Conservation (phyloP, 2,888 invertebrate species). For the Mimumesa dahlbomi region DNA sequence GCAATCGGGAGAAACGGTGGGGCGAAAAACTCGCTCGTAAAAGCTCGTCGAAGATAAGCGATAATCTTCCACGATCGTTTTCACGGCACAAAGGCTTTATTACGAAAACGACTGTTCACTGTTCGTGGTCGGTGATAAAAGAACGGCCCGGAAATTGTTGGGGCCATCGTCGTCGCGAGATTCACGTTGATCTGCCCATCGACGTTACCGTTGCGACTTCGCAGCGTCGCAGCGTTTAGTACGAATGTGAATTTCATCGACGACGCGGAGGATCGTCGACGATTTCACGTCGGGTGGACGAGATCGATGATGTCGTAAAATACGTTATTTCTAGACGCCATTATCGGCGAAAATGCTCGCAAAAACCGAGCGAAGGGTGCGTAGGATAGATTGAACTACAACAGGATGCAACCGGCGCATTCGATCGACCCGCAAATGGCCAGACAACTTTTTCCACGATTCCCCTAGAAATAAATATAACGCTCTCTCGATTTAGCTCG, state of each 20-base stretch:
- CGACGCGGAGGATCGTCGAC: no score
- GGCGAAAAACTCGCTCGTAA: not conserved
- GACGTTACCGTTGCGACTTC: no score
- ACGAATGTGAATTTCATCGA: no score
- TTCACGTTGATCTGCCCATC: no score
- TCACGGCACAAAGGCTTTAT: no score
- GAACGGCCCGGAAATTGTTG: no score
- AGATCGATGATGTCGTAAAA: conserved; percentile 18
- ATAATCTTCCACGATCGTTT: no score
- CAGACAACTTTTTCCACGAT: conserved; percentile 63
- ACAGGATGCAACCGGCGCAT: conserved; percentile 64
- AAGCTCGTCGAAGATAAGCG: not conserved
- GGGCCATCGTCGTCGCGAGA: no score
- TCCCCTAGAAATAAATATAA: conserved; percentile 70
- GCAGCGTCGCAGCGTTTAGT: not conserved
- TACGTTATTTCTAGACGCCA: conserved; percentile 16
- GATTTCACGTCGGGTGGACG: not conserved
- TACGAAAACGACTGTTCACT: no score
- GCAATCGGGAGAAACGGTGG: no score
- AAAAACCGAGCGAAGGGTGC: conserved; percentile 40
- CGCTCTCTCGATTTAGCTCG: conserved; percentile 61
- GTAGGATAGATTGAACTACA: conserved; percentile 47
- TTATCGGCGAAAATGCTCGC: conserved; percentile 22
- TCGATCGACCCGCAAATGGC: conserved; percentile 60
- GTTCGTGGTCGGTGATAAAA: no score